Conservation (phyloP, 2,888 invertebrate species). For the Stenchaetothrips biformis region DNA sequence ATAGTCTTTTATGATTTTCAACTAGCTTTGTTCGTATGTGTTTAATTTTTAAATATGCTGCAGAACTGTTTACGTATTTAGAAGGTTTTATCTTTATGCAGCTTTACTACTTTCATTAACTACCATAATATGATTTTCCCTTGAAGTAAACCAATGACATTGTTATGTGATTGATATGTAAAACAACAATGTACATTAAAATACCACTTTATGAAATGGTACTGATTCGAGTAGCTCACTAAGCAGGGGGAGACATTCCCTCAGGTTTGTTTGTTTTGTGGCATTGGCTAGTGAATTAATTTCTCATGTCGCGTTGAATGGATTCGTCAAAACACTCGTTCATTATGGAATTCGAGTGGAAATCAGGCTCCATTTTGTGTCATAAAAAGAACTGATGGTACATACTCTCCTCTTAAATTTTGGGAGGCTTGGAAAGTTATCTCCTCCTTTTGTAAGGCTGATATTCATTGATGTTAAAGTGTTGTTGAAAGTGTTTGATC, state of each 20-base stretch:
- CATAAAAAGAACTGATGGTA: not conserved
- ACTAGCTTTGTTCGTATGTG: not conserved
- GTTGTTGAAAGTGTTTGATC: not conserved
- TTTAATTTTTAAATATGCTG: not conserved
- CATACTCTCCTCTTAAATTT: not conserved
- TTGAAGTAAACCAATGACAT: not conserved
- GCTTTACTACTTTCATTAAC: not conserved
- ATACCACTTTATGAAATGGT: not conserved
- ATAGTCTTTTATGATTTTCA: not conserved
- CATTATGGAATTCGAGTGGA: not conserved
- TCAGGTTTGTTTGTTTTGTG: not conserved
- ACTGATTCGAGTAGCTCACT: not conserved
- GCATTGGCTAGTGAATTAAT: not conserved
- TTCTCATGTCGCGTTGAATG: not conserved
- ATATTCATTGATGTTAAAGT: conserved; percentile 9
- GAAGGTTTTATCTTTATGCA: not conserved
- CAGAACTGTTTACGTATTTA: not conserved
- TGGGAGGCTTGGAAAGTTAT: not conserved
- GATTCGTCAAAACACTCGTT: not conserved
- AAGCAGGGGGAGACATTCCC: not conserved
- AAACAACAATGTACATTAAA: not conserved
- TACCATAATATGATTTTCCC: not conserved
- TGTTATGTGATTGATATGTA: conserved; percentile 14
- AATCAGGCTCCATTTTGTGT: not conserved
- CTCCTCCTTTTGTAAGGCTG: conserved; percentile 8